Conservation (phyloP, 1,140 invertebrate species). For the Melitaea cinxia region DNA sequence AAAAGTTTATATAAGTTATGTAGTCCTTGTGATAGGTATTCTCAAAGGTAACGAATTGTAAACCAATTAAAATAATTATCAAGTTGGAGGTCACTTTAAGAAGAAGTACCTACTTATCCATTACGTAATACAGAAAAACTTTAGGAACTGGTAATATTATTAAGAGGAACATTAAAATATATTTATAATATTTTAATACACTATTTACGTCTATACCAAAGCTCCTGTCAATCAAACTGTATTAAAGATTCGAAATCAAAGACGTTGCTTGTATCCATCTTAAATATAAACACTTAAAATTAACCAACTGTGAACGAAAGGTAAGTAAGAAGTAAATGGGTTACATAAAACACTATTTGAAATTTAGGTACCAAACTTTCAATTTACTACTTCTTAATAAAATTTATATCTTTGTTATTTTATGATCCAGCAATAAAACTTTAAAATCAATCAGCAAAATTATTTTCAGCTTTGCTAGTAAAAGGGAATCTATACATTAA, state of each 20-base stretch:
- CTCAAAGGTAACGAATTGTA: too few species aligned
- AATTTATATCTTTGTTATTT: not conserved
- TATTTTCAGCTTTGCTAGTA: not conserved
- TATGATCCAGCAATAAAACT: too few species aligned
- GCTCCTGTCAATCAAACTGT: slow-evolving; percentile 6
- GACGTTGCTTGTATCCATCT: not conserved
- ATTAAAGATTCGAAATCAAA: not conserved
- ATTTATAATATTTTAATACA: too few species aligned
- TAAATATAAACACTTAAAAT: not conserved
- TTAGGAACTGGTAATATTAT: too few species aligned
- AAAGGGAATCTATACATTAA: not conserved
- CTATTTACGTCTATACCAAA: not conserved
- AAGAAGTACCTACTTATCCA: too few species aligned
- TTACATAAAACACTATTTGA: not conserved
- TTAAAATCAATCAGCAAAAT: not conserved
- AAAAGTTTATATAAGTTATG: too few species aligned
- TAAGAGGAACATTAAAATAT: too few species aligned
- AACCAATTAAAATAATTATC: too few species aligned
- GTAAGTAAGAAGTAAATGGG: not conserved
- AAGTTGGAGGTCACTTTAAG: too few species aligned
- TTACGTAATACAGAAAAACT: too few species aligned
- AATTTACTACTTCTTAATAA: slow-evolving; percentile 1
- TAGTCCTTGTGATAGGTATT: too few species aligned
- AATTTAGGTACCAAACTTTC: not conserved
- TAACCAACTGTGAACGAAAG: not conserved